Conservation (phyloP, 35 echinoderm and acorn worm species). For the Stichopus chloronotus region DNA sequence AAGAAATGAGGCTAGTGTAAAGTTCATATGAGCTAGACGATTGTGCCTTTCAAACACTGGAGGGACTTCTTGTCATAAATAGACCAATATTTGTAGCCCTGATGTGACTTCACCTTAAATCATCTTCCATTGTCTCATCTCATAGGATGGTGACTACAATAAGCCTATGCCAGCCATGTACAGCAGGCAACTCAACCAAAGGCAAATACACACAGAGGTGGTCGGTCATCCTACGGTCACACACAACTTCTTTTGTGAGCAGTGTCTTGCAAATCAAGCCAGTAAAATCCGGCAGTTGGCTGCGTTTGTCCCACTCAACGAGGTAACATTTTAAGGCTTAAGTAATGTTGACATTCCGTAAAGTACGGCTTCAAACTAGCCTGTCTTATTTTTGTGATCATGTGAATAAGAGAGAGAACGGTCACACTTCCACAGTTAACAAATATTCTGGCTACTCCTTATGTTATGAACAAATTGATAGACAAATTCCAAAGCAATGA, state of each 20-base stretch:
- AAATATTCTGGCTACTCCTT: too few species aligned
- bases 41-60: not conserved
- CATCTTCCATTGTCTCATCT: not conserved
- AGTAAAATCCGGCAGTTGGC: slow-evolving; percentile 37
- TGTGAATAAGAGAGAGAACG: not conserved
- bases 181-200: slow-evolving; percentile 1
- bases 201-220: slow-evolving; percentile 42
- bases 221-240: not conserved
- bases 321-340: not conserved
- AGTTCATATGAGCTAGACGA: not conserved
- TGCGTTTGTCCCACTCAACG: slow-evolving; percentile 40
- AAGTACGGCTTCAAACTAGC: too few species aligned
- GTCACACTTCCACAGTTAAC: not conserved
- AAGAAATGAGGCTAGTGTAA: not conserved
- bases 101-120: too few species aligned
- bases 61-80: not conserved
- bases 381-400: too few species aligned
- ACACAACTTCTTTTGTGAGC: slow-evolving; percentile 32
- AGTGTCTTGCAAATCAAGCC: slow-evolving; percentile 25
- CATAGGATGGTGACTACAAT: slow-evolving; percentile 51
- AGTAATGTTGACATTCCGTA: not conserved
- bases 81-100: too few species aligned
- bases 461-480: too few species aligned
- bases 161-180: slow-evolving; percentile 46
- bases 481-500: too few species aligned